Percentiles rank a stretch among this genome's conserved stretches.
Evolutionary conservation across 2,888 invertebrate genomes (phyloP).

Genomic region (Cyclophora albipunctata): DNA sequence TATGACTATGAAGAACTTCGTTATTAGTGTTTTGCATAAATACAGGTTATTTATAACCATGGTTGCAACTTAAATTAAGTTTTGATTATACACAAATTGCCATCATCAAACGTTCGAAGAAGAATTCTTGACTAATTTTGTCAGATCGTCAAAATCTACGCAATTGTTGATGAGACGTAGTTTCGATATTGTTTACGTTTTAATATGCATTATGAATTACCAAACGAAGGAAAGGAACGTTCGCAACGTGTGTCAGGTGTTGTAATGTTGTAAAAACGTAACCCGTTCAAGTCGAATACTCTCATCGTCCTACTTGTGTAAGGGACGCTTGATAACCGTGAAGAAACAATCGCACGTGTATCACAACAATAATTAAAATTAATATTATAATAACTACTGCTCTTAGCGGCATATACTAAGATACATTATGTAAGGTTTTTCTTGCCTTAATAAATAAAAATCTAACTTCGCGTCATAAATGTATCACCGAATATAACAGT

Average conservation of each 20-base stretch:
- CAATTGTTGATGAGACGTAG: no score
- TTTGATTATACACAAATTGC: background rate
- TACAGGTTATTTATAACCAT: no score
- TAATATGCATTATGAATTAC: conserved; percentile 3
- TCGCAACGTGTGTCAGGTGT: conserved; percentile 34
- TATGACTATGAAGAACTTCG: no score
- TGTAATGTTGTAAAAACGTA: conserved; percentile 48
- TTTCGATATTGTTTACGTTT: no score
- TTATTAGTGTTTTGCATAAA: no score
- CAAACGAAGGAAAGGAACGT: conserved; percentile 16
- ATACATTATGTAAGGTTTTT: background rate
- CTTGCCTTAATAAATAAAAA: background rate
- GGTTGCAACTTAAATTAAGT: no score
- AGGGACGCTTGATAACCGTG: conserved; percentile 35
- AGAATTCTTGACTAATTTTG: no score
- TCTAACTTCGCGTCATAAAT: no score
- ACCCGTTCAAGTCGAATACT: conserved; percentile 44
- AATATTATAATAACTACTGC: background rate
- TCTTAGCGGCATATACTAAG: background rate
- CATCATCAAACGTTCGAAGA: background rate
- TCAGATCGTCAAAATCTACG: background rate
- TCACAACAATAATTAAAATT: conserved; percentile 2
- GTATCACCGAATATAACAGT: no score
- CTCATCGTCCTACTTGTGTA: conserved; percentile 43
- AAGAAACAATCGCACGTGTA: conserved; percentile 21